These are phyloP conservation scores for Mythimna vitellina DNA, from an alignment of 2,888 invertebrate genomes.

Conservation along the genomic window DNA sequence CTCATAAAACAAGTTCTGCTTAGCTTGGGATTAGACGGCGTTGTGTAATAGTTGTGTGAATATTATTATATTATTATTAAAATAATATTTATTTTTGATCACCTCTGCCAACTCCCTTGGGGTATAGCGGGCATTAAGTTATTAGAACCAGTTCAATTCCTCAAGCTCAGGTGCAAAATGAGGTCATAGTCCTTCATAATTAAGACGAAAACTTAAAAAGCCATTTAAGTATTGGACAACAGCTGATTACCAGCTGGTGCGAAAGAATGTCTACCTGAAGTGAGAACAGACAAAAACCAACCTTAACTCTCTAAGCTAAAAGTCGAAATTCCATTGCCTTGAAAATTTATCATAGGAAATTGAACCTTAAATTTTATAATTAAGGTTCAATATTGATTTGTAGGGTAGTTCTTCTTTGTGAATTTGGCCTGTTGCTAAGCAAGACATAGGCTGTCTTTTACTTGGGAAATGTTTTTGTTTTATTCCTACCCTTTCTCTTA, in stretches of 20 bases:
- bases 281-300: neutral
- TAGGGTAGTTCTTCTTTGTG: neutral
- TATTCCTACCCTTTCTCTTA: neutral
- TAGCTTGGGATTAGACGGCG: too few relatives aligned
- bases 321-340: neutral
- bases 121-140: too few relatives aligned
- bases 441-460: neutral
- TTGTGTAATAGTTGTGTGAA: too few relatives aligned
- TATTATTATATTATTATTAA: too few relatives aligned
- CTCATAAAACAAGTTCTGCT: too few relatives aligned
- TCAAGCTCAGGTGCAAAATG: conserved; percentile 37
- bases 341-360: conserved; percentile 3
- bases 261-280: conserved; percentile 35
- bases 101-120: too few relatives aligned
- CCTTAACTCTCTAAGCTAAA: rapidly evolving
- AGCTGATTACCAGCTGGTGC: conserved; percentile 56
- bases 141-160: conserved; percentile 1
- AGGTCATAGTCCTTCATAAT: conserved; percentile 30
- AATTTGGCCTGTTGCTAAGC: conserved; percentile 19
- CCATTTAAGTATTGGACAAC: conserved; percentile 39
- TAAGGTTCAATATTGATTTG: conserved; percentile 1
- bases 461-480: neutral
- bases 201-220: conserved; percentile 33
- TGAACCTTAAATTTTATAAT: rapidly evolving
- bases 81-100: too few relatives aligned